phyloP scores from a whole-genome alignment of 2,888 invertebrate species.

The Sphaerophoria taeniata region DNA sequence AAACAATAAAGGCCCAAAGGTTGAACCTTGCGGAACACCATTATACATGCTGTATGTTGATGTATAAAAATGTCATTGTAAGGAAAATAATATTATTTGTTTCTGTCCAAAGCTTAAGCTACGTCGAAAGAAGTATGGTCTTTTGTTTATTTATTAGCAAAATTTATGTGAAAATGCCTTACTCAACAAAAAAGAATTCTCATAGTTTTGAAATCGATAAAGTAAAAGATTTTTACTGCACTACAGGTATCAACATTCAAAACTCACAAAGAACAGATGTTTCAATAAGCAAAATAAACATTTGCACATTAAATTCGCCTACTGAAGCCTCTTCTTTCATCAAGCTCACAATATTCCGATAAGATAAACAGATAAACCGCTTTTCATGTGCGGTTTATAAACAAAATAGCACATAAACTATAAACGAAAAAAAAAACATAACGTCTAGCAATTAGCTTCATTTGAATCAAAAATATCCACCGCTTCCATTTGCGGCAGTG shows the following conservation, averaged over 20 bases:
- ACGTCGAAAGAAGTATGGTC: too few relatives aligned
- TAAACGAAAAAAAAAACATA: slow-evolving; percentile 22
- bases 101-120: too few relatives aligned
- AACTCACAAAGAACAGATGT: slow-evolving; percentile 39
- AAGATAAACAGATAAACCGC: slow-evolving; percentile 65
- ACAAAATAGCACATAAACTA: slow-evolving; percentile 46
- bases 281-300: slow-evolving; percentile 28
- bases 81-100: too few relatives aligned
- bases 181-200: too few relatives aligned
- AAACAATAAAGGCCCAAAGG: too few relatives aligned
- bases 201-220: too few relatives aligned
- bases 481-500: slow-evolving; percentile 37
- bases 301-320: slow-evolving; percentile 12
- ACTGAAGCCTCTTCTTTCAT: slow-evolving; percentile 25
- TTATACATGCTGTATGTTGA: too few relatives aligned
- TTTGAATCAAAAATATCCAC: slow-evolving; percentile 47
- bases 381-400: slow-evolving; percentile 36
- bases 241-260: slow-evolving; percentile 17
- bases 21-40: too few relatives aligned
- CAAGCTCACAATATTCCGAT: slow-evolving; percentile 44
- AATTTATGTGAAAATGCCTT: too few relatives aligned
- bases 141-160: too few relatives aligned
- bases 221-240: not conserved
- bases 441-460: slow-evolving; percentile 24
- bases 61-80: too few relatives aligned